Conservation (phyloP, 2,888 invertebrate genomes). For the Philhelius pedissequus region DNA sequence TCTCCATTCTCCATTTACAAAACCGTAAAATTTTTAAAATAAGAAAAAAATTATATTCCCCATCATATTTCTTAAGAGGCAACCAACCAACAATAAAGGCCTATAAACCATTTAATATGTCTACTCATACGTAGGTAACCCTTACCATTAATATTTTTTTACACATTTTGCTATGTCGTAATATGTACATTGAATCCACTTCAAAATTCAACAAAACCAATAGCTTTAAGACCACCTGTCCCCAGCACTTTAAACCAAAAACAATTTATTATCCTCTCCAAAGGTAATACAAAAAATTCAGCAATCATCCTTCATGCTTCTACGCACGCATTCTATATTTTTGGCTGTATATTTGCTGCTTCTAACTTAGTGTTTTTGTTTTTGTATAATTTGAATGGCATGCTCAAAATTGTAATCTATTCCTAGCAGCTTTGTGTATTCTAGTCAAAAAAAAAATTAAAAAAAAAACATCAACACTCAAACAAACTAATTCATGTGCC, state of each 20-base stretch:
- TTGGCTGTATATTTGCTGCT: background rate
- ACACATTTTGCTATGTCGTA: background rate
- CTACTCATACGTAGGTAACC: background rate
- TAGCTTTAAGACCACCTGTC: background rate
- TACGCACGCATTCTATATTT: background rate
- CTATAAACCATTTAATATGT: background rate
- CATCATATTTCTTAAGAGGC: background rate
- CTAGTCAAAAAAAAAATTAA: background rate
- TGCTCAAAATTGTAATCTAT: background rate
- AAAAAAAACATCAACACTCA: background rate
- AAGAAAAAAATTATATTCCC: background rate
- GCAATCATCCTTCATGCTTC: background rate
- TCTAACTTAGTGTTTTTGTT: background rate
- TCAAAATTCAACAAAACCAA: background rate
- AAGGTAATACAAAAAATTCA: background rate
- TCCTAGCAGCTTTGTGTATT: background rate
- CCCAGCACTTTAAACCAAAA: background rate
- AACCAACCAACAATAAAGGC: background rate
- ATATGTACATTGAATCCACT: background rate
- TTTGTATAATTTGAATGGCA: background rate
- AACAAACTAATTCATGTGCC: background rate
- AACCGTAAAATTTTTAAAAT: background rate
- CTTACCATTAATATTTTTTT: background rate
- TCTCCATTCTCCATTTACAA: too few relatives aligned
- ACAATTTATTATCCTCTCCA: background rate